phyloP scores from a whole-genome alignment of 2,113 vertebrate genomes.

The Indicator maculatus region DNA sequence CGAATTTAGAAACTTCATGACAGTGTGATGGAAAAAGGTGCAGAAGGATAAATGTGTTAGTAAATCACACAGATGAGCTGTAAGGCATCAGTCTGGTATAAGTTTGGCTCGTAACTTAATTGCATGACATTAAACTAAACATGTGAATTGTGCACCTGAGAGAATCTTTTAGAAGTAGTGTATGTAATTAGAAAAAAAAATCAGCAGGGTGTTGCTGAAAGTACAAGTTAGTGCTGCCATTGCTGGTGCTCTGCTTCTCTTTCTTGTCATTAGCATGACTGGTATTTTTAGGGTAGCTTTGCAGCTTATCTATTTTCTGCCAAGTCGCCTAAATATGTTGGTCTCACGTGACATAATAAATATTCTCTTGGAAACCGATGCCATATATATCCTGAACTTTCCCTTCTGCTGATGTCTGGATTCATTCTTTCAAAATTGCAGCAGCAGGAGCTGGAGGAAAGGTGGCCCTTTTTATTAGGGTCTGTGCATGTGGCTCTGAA shows the following conservation, averaged over 20 bases:
- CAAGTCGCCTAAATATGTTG: conserved; percentile 51
- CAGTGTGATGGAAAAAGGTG: neutral
- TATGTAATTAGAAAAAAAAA: neutral
- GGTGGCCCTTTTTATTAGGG: neutral
- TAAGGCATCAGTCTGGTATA: neutral
- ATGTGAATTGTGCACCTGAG: neutral
- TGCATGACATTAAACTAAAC: neutral
- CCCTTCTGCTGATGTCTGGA: neutral
- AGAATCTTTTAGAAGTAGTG: neutral
- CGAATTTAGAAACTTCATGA: neutral
- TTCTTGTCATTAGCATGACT: neutral
- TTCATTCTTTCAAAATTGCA: neutral
- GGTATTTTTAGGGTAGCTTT: conserved; percentile 63
- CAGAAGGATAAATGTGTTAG: neutral
- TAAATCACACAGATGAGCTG: neutral
- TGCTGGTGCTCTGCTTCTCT: conserved; percentile 2
- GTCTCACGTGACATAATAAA: neutral
- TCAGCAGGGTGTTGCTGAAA: neutral
- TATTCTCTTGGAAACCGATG: conserved; percentile 12
- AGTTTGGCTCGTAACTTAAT: neutral
- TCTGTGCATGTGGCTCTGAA: neutral
- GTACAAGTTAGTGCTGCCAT: neutral
- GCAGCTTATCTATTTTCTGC: conserved; percentile 53
- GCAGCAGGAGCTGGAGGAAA: neutral
- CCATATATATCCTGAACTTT: conserved; percentile 4